Evolutionary conservation across 2,797 vertebrate species (phyloP).

Genomic region (Acanthopagrus latus): DNA sequence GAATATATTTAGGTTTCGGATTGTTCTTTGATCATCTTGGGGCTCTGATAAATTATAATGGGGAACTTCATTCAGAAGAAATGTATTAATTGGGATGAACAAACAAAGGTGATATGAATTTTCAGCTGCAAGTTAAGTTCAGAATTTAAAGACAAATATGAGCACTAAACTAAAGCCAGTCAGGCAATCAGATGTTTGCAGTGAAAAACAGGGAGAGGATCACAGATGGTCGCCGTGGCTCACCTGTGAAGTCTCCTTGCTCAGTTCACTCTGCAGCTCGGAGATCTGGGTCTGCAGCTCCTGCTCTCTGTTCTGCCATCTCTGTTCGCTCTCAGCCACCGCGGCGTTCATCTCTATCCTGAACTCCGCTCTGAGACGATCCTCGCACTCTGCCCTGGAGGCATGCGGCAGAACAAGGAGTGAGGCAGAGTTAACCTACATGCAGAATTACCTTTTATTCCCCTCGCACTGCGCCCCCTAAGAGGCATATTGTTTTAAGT

Average conservation of each 20-base stretch:
- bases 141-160: not conserved
- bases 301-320: constrained; percentile 85
- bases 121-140: no score
- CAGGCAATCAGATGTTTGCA: not conserved
- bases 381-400: constrained; percentile 85
- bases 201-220: not conserved
- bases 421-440: constrained; percentile 47
- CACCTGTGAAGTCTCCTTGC: constrained; percentile 67
- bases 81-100: not conserved
- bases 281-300: constrained; percentile 85
- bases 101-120: not conserved
- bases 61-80: not conserved
- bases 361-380: constrained; percentile 82
- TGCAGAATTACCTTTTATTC: constrained; percentile 30
- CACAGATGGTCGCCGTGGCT: constrained; percentile 23
- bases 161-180: not conserved
- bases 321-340: constrained; percentile 82
- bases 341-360: constrained; percentile 85
- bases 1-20: not conserved
- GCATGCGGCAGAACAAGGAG: constrained; percentile 42
- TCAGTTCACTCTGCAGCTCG: constrained; percentile 73
- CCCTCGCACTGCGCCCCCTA: not conserved
- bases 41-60: not conserved
- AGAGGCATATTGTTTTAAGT: not conserved
- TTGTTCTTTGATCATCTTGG: not conserved